A percentile compares a stretch with the other conserved stretches of the same genome.
Conservation (phyloP, 1,140 invertebrate genomes). For the Steinernema feltiae region DNA sequence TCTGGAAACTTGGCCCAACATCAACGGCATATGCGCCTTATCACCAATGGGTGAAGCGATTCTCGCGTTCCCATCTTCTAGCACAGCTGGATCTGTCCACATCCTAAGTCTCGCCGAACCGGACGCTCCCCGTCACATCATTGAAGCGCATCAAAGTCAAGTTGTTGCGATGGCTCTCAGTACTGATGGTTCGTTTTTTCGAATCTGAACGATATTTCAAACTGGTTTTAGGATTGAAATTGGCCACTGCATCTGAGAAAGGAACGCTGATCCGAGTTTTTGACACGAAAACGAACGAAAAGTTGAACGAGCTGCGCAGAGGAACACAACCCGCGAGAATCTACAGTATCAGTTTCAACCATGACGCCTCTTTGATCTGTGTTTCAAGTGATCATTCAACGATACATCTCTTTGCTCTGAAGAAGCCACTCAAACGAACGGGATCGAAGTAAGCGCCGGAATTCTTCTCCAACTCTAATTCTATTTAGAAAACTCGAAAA, state of each 20-base stretch:
- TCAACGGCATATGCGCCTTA: background rate
- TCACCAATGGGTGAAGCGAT: background rate
- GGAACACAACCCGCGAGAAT: background rate
- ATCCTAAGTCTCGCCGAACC: background rate
- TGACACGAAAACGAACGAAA: background rate
- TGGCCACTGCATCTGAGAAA: background rate
- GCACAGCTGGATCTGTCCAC: background rate
- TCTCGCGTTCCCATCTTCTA: background rate
- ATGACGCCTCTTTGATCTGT: slow-evolving; percentile 22
- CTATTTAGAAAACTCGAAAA: slow-evolving; percentile 22
- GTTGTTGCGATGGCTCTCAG: background rate
- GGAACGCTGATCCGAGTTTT: background rate
- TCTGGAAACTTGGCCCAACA: background rate
- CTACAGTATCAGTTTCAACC: slow-evolving; percentile 24
- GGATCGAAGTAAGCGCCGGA: background rate
- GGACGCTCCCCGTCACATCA: background rate
- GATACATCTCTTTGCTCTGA: slow-evolving; percentile 21
- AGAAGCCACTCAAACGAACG: slow-evolving; percentile 16
- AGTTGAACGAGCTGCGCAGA: background rate
- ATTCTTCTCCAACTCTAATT: slow-evolving; percentile 4
- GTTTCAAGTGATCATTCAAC: slow-evolving; percentile 29
- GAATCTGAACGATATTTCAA: background rate
- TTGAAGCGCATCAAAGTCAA: background rate
- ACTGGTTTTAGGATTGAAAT: too few relatives aligned
- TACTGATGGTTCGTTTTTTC: background rate